Conservation (phyloP, 2,797 vertebrate genomes). For the Betta splendens region DNA sequence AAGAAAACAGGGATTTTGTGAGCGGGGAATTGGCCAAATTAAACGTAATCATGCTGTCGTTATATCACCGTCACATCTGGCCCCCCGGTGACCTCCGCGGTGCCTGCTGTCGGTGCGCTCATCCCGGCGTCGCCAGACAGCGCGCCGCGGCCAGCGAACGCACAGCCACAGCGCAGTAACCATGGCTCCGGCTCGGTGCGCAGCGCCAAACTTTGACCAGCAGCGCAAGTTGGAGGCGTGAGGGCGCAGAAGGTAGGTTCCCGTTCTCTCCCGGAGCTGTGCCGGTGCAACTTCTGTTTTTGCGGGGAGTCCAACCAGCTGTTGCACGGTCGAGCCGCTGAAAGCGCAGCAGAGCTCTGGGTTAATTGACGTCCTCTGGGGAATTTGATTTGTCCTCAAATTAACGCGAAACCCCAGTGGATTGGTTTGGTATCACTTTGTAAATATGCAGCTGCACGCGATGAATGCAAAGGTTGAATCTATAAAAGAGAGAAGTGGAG, state of each 20-base stretch:
- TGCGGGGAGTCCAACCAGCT: slow-evolving; percentile 20
- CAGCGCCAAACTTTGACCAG: slow-evolving; percentile 42
- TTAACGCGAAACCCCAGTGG: too few relatives aligned
- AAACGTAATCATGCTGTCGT: slow-evolving; percentile 63
- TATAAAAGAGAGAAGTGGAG: too few relatives aligned
- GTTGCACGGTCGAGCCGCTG: slow-evolving; percentile 13
- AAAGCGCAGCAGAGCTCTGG: too few relatives aligned
- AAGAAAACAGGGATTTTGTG: slow-evolving; percentile 48
- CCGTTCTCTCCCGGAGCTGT: not conserved
- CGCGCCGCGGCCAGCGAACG: slow-evolving; percentile 22
- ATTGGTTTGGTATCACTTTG: too few relatives aligned
- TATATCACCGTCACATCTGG: slow-evolving; percentile 76
- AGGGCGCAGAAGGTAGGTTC: slow-evolving; percentile 46
- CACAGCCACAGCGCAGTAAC: slow-evolving; percentile 40
- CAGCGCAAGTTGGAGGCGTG: slow-evolving; percentile 30
- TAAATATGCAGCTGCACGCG: too few relatives aligned
- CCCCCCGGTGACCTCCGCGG: slow-evolving; percentile 44
- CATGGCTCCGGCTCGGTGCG: slow-evolving; percentile 53
- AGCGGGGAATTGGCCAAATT: slow-evolving; percentile 71
- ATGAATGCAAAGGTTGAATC: too few relatives aligned
- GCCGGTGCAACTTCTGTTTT: not conserved
- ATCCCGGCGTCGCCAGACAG: slow-evolving; percentile 22
- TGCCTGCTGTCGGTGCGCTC: slow-evolving; percentile 42
- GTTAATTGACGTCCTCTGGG: too few relatives aligned
- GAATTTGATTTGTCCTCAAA: too few relatives aligned